Evolutionary conservation across 2,888 invertebrate genomes (phyloP).

Genomic region (Entomobrya multifasciata): DNA sequence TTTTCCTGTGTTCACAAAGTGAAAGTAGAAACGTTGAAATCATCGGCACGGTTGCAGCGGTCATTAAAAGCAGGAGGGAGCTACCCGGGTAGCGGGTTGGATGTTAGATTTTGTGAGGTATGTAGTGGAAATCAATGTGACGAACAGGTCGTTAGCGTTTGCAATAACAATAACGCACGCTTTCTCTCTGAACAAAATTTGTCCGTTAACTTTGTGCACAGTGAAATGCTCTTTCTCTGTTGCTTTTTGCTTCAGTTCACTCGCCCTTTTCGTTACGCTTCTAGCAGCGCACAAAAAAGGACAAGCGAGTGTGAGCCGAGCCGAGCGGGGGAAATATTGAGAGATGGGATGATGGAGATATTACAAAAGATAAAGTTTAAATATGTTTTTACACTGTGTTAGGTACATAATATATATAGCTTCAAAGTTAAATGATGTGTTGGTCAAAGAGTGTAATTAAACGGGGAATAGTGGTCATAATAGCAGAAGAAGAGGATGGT

Average conservation of each 20-base stretch:
- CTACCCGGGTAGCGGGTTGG: background rate
- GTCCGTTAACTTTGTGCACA: too few species aligned
- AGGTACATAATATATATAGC: background rate
- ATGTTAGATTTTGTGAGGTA: conserved; percentile 7
- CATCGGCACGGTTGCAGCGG: background rate
- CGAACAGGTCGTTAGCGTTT: conserved; percentile 43
- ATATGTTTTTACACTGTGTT: background rate
- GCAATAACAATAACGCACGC: conserved; percentile 46
- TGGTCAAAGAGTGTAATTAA: conserved; percentile 7
- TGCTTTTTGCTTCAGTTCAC: conserved; percentile 24
- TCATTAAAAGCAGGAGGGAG: conserved; percentile 18
- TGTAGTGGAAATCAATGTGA: conserved; percentile 42
- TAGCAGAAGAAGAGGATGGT: conserved; percentile 77
- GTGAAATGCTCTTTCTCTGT: too few species aligned
- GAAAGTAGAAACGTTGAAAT: background rate
- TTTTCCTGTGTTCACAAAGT: background rate
- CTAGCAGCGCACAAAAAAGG: too few species aligned
- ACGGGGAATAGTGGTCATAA: conserved; percentile 20
- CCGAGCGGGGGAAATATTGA: background rate
- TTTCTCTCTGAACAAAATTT: conserved; percentile 7
- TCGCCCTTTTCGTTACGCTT: background rate
- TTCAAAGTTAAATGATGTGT: background rate
- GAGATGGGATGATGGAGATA: background rate
- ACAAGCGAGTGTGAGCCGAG: too few species aligned
- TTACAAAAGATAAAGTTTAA: conserved; percentile 22